Evolutionary conservation across 1,140 invertebrate genomes (phyloP), one percentile per base, ranked within the genome.

Genomic region (Stegodyphus dumicola): DNA sequence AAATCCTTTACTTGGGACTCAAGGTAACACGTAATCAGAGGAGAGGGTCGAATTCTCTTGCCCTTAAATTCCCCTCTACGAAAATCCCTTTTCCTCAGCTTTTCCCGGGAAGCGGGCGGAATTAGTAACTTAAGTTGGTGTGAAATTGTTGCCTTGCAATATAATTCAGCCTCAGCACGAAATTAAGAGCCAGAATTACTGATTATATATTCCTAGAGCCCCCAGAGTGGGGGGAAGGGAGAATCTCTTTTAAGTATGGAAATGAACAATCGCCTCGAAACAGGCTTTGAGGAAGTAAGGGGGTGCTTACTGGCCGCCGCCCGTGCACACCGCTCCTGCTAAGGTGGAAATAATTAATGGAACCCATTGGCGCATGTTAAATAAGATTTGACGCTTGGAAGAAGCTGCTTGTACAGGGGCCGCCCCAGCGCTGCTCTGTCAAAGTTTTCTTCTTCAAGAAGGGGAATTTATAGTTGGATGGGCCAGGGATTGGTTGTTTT

Each of bases 281-380:
- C 80, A 75, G 13, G n/a, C 73, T 71, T 64, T 67, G 49, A 33
- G 78, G 77, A 71, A 33, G 33, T 33, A 33, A 33, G 51, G 33
- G 48, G 17, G 49, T 33, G 77, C 49, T 49, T 54, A 13, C 78
- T 71, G 54, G 54, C 51, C 13, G 0, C 66, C 33, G 33, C 18
- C 51, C 18, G 10, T 10, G 13, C 18, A n/a, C 53, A 33, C 33
- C 33, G 33, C 33, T 73, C 60, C 33, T 66, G 64, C 65, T 75
- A 83, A 83, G 80, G 80, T 83, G 80, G 80, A 83, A 83, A 83
- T 83, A 83, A 83, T 83, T 83, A 83, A 83, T 83, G 80, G 80
- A 83, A 83, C 71, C 66, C 80, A 83, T 83, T 83, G 80, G 80
- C 15, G 80, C 80, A 54, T 83, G 71, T 66, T 48, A 83, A 83